Percentiles rank a stretch among this genome's conserved stretches.
These are phyloP conservation scores for Zonitis immaculata DNA, from an alignment of 2,888 invertebrate genomes.

Conservation along the genomic window DNA sequence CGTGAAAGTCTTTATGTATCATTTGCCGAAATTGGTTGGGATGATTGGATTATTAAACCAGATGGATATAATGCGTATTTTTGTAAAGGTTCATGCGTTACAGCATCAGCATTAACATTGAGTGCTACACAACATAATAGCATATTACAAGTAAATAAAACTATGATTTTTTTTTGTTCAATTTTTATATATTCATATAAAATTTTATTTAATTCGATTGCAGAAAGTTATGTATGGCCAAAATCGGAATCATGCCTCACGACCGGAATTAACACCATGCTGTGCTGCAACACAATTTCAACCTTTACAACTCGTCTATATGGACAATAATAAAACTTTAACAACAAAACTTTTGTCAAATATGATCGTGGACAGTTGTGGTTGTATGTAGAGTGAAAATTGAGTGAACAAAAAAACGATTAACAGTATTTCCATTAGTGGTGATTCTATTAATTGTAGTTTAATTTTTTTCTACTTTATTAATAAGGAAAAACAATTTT, in stretches of 20 bases:
- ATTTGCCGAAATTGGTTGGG: conserved; percentile 83
- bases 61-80: conserved; percentile 82
- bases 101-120: conserved; percentile 65
- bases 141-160: conserved; percentile 61
- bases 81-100: conserved; percentile 76
- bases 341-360: conserved; percentile 77
- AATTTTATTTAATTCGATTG: conserved; percentile 34
- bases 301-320: conserved; percentile 72
- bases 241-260: conserved; percentile 34
- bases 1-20: conserved; percentile 76
- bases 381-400: conserved; percentile 63
- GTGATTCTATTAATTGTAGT: conserved; percentile 1
- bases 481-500: background rate
- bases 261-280: conserved; percentile 71
- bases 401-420: conserved; percentile 5
- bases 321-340: conserved; percentile 73
- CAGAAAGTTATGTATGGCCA: conserved; percentile 68
- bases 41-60: conserved; percentile 81
- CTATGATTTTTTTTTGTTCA: background rate
- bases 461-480: background rate
- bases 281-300: conserved; percentile 82
- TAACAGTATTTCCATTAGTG: conserved; percentile 14
- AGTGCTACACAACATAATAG: conserved; percentile 65
- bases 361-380: conserved; percentile 89
- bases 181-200: too few species aligned